Evolutionary conservation across 2,888 invertebrate genomes (phyloP).

Genomic region (Herminia tarsipennalis): DNA sequence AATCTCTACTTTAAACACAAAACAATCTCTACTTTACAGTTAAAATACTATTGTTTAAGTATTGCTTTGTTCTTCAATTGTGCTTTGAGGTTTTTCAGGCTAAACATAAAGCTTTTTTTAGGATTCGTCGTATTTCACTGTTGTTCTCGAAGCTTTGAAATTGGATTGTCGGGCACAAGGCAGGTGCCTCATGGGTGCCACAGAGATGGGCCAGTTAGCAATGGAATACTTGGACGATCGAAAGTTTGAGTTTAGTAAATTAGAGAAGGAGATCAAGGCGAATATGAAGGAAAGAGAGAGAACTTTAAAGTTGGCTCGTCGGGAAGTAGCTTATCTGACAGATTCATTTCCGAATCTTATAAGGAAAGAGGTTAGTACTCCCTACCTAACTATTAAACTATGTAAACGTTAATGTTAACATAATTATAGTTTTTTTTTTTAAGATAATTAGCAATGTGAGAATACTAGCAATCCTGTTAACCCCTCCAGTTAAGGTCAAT

Average conservation of each 20-base stretch:
- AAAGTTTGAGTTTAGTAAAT: conserved; percentile 84
- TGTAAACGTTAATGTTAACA: too few relatives aligned
- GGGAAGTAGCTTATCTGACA: conserved; percentile 73
- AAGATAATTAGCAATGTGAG: too few relatives aligned
- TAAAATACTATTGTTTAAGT: too few relatives aligned
- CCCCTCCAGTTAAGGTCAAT: too few relatives aligned
- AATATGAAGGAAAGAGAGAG: conserved; percentile 87
- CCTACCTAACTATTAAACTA: too few relatives aligned
- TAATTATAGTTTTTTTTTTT: too few relatives aligned
- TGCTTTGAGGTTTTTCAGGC: not conserved
- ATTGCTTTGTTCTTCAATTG: not conserved
- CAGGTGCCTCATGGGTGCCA: conserved; percentile 87
- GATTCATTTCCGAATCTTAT: conserved; percentile 78
- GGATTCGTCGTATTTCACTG: conserved; percentile 88
- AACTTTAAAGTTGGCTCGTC: conserved; percentile 81
- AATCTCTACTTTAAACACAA: too few relatives aligned
- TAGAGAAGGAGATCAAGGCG: conserved; percentile 86
- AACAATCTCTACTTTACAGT: too few relatives aligned
- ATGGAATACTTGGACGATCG: conserved; percentile 88
- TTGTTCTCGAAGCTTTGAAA: conserved; percentile 85
- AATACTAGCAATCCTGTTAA: too few relatives aligned
- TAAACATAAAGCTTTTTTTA: conserved; percentile 44
- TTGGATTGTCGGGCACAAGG: conserved; percentile 86
- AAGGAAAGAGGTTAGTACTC: conserved; percentile 79
- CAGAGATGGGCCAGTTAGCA: conserved; percentile 88